Conservation (phyloP, 92 coral and sea anemone genomes). For the Paragorgia papillata region DNA sequence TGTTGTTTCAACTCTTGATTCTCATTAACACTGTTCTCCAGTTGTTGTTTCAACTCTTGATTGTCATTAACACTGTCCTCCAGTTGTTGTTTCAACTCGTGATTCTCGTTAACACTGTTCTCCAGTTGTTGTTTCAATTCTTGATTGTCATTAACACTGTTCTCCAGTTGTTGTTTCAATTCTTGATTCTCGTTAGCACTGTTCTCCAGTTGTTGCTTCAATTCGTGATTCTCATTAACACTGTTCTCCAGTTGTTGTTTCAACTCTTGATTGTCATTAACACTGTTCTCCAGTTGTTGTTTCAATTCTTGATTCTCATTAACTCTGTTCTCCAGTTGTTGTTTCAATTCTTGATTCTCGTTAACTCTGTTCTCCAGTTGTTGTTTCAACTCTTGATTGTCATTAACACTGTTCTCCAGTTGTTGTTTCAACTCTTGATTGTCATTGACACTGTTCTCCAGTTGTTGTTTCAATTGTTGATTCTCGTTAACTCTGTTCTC, state of each 20-base stretch:
- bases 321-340: slow-evolving; percentile 4
- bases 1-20: neutral
- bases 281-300: neutral
- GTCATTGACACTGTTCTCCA: slow-evolving; percentile 43
- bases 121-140: neutral
- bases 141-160: neutral
- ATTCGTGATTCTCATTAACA: neutral
- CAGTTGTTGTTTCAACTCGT: slow-evolving; percentile 3
- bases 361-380: slow-evolving; percentile 5
- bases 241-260: slow-evolving; percentile 2
- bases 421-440: neutral
- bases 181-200: neutral
- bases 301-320: slow-evolving; percentile 14
- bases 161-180: neutral
- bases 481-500: neutral
- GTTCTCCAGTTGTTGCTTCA: neutral
- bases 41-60: neutral
- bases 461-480: slow-evolving; percentile 8
- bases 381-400: slow-evolving; percentile 64
- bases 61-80: neutral
- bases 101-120: neutral
- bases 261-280: neutral
- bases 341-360: slow-evolving; percentile 25
- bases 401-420: slow-evolving; percentile 36
- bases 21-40: neutral